A percentile compares a stretch with the other conserved stretches of the same genome.
These are phyloP conservation scores for Beaufortia kweichowensis DNA, from an alignment of 2,113 vertebrate genomes.

Conservation along the genomic window DNA sequence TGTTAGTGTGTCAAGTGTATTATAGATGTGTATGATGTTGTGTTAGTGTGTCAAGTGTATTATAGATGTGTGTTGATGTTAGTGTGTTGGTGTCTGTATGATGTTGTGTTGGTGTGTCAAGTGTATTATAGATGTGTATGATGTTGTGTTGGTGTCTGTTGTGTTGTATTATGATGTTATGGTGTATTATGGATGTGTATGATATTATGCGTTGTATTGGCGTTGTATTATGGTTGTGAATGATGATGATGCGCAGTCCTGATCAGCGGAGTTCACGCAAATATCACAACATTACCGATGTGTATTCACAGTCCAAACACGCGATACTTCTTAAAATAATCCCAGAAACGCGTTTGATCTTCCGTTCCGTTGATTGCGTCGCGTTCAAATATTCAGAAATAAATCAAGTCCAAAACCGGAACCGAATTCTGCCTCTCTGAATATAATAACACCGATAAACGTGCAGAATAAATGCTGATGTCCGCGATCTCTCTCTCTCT, in stretches of 20 bases:
- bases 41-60: too few relatives aligned
- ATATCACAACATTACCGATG: background rate
- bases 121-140: background rate
- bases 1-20: too few relatives aligned
- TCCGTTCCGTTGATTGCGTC: background rate
- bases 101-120: too few relatives aligned
- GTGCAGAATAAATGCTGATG: background rate
- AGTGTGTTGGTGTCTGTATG: too few relatives aligned
- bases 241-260: background rate
- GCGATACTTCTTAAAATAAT: background rate
- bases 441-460: background rate
- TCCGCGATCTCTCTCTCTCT: background rate
- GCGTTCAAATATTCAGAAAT: background rate
- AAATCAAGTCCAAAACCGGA: background rate
- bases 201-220: too few relatives aligned
- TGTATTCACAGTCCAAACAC: too few relatives aligned
- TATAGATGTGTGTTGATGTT: too few relatives aligned
- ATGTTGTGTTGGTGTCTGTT: background rate
- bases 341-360: background rate
- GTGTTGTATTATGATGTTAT: too few relatives aligned
- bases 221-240: background rate
- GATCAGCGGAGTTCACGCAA: slow-evolving; percentile 4
- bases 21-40: too few relatives aligned
- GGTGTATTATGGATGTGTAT: too few relatives aligned
- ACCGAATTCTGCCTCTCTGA: background rate